Evolutionary conservation across 2,797 vertebrate species (phyloP), one percentile per base, ranked within the genome.

Genomic region (Triplophysa yarkandensis): DNA sequence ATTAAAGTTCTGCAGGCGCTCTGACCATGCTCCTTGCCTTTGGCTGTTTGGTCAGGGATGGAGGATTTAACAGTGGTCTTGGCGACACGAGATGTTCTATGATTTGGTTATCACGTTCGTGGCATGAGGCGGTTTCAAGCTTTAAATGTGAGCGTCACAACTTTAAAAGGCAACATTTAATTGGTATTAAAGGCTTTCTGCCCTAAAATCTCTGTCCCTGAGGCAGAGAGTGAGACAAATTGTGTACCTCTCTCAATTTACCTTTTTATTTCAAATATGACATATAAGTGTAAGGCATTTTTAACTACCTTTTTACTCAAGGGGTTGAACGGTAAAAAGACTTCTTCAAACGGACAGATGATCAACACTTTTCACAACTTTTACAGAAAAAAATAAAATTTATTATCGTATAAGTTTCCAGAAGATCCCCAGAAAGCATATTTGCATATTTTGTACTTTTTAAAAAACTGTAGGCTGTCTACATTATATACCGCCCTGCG

Each of bases 101-200:
- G 71, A 54, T 48, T 58, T 64, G 55, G 66, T 68, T 54, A 70
- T 74, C 48, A 58, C 63, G 25, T 64, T 34, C 48, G 32, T 55
- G 65, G 78, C 70, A 81, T 82, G 78, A 85, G 74, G 85, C 83
- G 73, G 80, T 85, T 85, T 86, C 85, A 81, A 81, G 82, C 76
- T 65, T 91, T 90, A 90, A 91, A 91, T 88, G 83, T 86, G 83
- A 89, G 91, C 82, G 85, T 86, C 83, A 77, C 84, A 81, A 83
- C 86, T 89, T 85, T 91, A 90, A 92, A 89, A 91, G 90, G 90
- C 88, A 90, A 90, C 90, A 89, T 91, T 93, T 92, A 92, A 92
- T 92, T 92, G 91, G 91, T 87, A 91, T 92, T 92, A 93, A 92
- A 91, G 91, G 91, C 90, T 91, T 91, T 92, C 90, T 86, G 84